phyloP scores from a whole-genome alignment of 2,888 invertebrate species.

The Dorcus hopei region DNA sequence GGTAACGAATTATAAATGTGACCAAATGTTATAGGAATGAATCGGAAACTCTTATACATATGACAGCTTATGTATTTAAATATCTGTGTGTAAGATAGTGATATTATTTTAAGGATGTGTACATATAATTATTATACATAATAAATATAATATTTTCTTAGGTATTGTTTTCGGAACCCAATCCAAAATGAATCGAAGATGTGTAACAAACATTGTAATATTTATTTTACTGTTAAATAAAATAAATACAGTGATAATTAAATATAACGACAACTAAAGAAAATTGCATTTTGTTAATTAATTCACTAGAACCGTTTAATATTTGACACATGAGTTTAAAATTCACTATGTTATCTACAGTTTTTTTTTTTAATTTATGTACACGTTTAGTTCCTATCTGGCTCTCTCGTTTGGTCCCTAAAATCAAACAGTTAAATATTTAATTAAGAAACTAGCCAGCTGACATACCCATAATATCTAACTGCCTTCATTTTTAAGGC shows the following conservation, averaged over 20 bases:
- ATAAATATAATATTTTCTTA: too few species aligned
- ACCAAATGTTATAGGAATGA: too few species aligned
- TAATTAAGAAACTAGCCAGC: neutral
- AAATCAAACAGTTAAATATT: neutral
- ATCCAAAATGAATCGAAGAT: too few species aligned
- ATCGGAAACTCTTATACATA: too few species aligned
- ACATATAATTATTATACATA: too few species aligned
- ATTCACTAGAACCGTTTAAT: neutral
- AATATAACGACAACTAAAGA: slow-evolving; percentile 7
- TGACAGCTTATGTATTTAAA: too few species aligned
- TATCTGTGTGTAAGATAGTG: too few species aligned
- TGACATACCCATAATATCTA: slow-evolving; percentile 53
- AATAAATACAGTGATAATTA: slow-evolving; percentile 12
- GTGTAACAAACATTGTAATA: neutral
- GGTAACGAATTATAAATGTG: too few species aligned
- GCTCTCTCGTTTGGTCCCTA: slow-evolving; percentile 14
- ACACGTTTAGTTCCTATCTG: slow-evolving; percentile 6
- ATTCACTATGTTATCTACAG: slow-evolving; percentile 15
- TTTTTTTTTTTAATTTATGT: slow-evolving; percentile 1
- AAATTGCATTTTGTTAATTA: slow-evolving; percentile 3
- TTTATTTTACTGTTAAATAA: slow-evolving; percentile 6
- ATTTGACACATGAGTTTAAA: slow-evolving; percentile 14
- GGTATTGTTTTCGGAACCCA: too few species aligned
- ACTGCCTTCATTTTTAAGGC: slow-evolving; percentile 72
- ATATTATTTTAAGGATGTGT: too few species aligned